Conservation (phyloP, 2,888 invertebrate species). For the Rhodophaea formosa region DNA sequence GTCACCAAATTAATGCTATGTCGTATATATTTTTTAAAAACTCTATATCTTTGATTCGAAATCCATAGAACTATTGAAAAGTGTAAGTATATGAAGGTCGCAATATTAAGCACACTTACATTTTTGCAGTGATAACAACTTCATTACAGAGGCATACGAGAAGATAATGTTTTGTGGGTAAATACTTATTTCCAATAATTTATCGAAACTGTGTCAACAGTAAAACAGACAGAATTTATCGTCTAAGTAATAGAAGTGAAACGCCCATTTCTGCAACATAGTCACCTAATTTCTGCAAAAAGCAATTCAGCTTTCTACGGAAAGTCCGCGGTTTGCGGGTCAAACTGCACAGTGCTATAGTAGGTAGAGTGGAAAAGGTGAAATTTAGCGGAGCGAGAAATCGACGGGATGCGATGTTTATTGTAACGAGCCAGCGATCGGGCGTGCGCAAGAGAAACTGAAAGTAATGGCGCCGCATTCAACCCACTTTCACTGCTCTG, state of each 20-base stretch:
- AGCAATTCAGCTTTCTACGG: slow-evolving; percentile 61
- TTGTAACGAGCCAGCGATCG: slow-evolving; percentile 75
- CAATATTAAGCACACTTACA: too few species aligned
- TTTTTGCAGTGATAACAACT: too few species aligned
- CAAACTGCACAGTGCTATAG: slow-evolving; percentile 61
- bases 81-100: too few species aligned
- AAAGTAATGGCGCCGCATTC: slow-evolving; percentile 78
- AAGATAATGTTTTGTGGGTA: too few species aligned
- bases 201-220: neutral
- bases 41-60: too few species aligned
- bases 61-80: too few species aligned
- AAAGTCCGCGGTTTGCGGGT: slow-evolving; percentile 50
- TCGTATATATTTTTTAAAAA: too few species aligned
- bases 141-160: too few species aligned
- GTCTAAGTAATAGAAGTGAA: slow-evolving; percentile 1
- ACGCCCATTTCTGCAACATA: slow-evolving; percentile 18
- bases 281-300: slow-evolving; percentile 27
- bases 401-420: slow-evolving; percentile 79
- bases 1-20: too few species aligned
- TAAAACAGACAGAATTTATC: too few species aligned
- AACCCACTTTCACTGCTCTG: slow-evolving; percentile 78
- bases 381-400: slow-evolving; percentile 79
- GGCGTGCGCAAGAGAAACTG: slow-evolving; percentile 77
- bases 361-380: slow-evolving; percentile 74
- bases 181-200: too few species aligned